Evolutionary conservation across 2,888 invertebrate genomes (phyloP), one percentile per base, ranked within the genome.

Genomic region (Xestia rhomboidea): DNA sequence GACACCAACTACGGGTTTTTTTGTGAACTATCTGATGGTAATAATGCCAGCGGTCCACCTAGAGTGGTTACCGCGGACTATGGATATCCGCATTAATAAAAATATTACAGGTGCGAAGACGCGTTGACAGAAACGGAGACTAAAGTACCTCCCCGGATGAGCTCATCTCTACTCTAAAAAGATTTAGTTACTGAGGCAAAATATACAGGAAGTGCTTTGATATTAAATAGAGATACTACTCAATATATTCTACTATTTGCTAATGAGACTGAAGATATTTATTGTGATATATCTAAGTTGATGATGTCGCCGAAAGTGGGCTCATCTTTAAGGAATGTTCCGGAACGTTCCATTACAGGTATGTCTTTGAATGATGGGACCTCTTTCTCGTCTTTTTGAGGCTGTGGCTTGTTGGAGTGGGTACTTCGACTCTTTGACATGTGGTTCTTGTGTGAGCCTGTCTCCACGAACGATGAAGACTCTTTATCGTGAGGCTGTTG

Each of bases 281-380:
- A 93, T 76, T 93, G 87, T 68, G 91, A 91, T 84, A 92, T 91
- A 82, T 95, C 93, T 71, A 93, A 91, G 62, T 91, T 90, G 38
- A 91, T 91, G 30, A 93, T 95, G 54, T 94, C 93, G 3, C 93
- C 93, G 76, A 96, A 96, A 34, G 97, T 98, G 0, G 98, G 98
- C 92, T 98, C 98, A 86, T 98, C 98, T 92, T 98, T 98, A 30
- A 98, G 94, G 90, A 98, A 98, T 0, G 98, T 98, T 30, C 97
- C 98, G 0, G 98, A 98, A 66, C 98, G 97, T 82, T 97, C 96
- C 95, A 97, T 96, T 2, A 89, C 84, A 0, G 94, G 94, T 46
- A 93, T 92, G 5, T 91, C 86, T 18, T 76, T 79, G 15, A 86
- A 46, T 8, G 83, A 75, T n/a, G 89, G 51, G 38, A 70, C 7